Evolutionary conservation across 2,888 invertebrate genomes (phyloP), one percentile per base, ranked within the genome.

Genomic region (Ligdia adustata): DNA sequence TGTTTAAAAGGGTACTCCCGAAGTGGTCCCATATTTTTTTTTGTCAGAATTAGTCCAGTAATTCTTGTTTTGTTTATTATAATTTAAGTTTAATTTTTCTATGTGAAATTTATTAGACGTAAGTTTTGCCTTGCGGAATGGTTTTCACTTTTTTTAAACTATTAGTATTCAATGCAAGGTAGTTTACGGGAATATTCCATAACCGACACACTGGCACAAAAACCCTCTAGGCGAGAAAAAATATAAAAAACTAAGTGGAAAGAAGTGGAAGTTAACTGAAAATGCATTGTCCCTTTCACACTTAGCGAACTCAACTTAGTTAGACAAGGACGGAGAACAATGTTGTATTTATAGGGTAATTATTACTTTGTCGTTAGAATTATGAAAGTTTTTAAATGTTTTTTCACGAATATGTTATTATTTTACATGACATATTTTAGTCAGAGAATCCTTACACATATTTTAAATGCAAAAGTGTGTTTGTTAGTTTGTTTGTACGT

Each of bases 221-320:
- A 70, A 70, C 54, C 50, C 49, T 60, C 62, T 64, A 66, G 65
- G 66, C 74, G 68, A 67, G 62, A 68, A 75, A 72, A 74, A 69
- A 64, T 64, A 66, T 66, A 75, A 69, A 71, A 72, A 64, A 67
- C 64, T 68, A 72, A 71, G 66, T 69, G 71, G 69, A 67, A 66
- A 59, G 72, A 74, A 64, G 70, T 71, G 71, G 53, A 64, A 63
- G 48, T 54, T 57, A 58, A 31, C 41, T 62, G 62, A 61, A 56
- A 60, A 47, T 55, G 46, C 34, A 16, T 57, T 44, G 33, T 70
- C 70, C 47, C 57, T 45, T 43, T 74, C 59, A 45, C 47, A 55
- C 64, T 15, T 51, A 46, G 7, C 22, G n/a, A 33, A 14, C 24
- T n/a, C 9, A 20, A 18, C 39, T 12, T 20, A 12, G 33, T 31